Percentiles rank a stretch among this genome's conserved stretches.
phyloP scores from a whole-genome alignment of 2,797 vertebrate species.

The Florisuga fusca region DNA sequence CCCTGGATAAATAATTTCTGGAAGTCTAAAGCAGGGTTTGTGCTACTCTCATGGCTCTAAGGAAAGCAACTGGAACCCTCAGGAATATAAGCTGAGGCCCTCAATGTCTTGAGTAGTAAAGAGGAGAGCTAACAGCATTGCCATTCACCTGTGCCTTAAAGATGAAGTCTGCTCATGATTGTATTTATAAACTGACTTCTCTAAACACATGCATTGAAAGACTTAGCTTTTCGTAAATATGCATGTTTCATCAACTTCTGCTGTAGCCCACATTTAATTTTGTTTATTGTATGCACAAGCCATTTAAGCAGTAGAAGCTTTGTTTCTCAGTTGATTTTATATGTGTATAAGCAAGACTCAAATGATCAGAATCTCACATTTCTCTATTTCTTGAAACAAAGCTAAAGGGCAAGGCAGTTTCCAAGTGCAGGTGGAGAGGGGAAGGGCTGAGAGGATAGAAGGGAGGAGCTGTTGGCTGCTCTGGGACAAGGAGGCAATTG shows the following conservation, averaged over 20 bases:
- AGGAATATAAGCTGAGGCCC: not conserved
- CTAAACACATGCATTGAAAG: constrained; percentile 76
- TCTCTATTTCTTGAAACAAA: not conserved
- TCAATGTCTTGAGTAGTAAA: not conserved
- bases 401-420: not conserved
- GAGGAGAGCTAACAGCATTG: constrained; percentile 30
- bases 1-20: not conserved
- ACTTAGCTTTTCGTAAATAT: constrained; percentile 63
- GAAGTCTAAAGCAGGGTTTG: not conserved
- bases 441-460: not conserved
- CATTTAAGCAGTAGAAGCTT: constrained; percentile 11
- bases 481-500: not conserved
- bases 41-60: not conserved
- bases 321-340: not conserved
- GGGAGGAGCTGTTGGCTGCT: not conserved
- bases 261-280: not conserved
- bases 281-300: not conserved
- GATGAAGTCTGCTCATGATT: constrained; percentile 19
- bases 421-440: not conserved
- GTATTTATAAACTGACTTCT: constrained; percentile 71
- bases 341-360: not conserved
- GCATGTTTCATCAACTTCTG: not conserved
- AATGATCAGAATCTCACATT: not conserved
- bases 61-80: not conserved
- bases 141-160: constrained; percentile 25